Base-by-base conservation (phyloP, 2,888 invertebrate species). In the Agrochola circellaris region DNA sequence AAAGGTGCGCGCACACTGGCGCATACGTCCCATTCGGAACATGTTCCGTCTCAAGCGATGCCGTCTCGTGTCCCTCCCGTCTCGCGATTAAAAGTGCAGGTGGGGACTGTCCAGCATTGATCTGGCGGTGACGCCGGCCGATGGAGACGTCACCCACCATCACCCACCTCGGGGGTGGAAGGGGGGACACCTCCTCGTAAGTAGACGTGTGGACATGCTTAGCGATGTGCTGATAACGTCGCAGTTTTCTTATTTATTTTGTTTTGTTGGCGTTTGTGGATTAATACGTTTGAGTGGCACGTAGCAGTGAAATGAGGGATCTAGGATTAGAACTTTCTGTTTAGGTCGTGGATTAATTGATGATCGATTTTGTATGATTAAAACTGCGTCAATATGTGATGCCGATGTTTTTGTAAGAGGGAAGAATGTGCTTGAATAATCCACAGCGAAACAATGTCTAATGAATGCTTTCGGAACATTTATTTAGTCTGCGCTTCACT, bases 41-140 rank as follows among this genome's bases (percentile, higher is more conserved):
- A 84, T 84, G 72, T 75, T 81, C 83, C 84, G 83, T 84, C 84
- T 84, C 86, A 84, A 82, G 79, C 84, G 75, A 72, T 83, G 83
- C 85, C 85, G 81, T 83, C 83, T 83, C 83, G 74, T 85, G 82
- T 82, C 86, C 82, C 86, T 85, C 88, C 85, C 89, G 83, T 87
- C 82, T 83, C 91, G 91, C 91, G 94, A 95, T 95, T 96, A 96
- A 96, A 96, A 96, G 94, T 96, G 95, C 96, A 97, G 96, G 96
- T 96, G 95, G 95, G 93, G 93, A 89, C 91, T 93, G 95, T 95
- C 94, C 95, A 89, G 95, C 95, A 95, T 96, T 96, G 96, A 96
- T 96, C 96, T 95, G 95, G 91, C 93, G 93, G 90, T 95, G 94
- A 94, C 94, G 93, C 90, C 92, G 93, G 94, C 92, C 94, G 94